Conservation (phyloP, 2,888 invertebrate species). For the Lycaena phlaeas region DNA sequence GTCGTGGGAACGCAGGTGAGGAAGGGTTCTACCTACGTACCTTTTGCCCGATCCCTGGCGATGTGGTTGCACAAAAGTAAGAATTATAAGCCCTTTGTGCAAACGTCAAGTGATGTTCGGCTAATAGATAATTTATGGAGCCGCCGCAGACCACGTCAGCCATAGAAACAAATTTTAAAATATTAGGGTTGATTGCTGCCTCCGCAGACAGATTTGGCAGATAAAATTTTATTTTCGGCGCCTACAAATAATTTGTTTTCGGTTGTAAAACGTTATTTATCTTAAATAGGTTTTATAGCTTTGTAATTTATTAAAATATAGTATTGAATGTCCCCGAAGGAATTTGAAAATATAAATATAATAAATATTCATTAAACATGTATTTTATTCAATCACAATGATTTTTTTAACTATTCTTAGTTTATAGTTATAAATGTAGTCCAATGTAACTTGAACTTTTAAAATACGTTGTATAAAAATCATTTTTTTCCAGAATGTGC, state of each 20-base stretch:
- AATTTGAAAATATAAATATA: no score
- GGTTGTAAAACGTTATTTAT: conserved; percentile 1
- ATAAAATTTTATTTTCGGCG: conserved; percentile 8
- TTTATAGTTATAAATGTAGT: no score
- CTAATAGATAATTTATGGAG: conserved; percentile 70
- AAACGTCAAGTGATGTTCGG: conserved; percentile 61
- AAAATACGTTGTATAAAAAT: no score
- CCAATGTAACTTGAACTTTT: no score
- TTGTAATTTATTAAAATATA: conserved; percentile 7
- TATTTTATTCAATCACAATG: no score
- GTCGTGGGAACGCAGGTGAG: conserved; percentile 71
- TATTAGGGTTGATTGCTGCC: conserved; percentile 56
- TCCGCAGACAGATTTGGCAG: conserved; percentile 11
- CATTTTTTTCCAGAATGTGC: no score
- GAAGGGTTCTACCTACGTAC: conserved; percentile 47
- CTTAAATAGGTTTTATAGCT: conserved; percentile 1
- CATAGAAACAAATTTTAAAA: conserved; percentile 40
- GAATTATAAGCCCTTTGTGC: conserved; percentile 51
- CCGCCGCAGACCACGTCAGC: conserved; percentile 42
- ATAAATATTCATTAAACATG: no score
- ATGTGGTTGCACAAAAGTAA: conserved; percentile 65
- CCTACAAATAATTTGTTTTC: conserved; percentile 7
- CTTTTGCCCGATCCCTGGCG: conserved; percentile 37
- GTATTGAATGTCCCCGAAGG: no score
- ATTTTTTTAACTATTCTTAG: no score